phyloP scores from a whole-genome alignment of 2,113 vertebrate species.

The Aplodontia rufa region DNA sequence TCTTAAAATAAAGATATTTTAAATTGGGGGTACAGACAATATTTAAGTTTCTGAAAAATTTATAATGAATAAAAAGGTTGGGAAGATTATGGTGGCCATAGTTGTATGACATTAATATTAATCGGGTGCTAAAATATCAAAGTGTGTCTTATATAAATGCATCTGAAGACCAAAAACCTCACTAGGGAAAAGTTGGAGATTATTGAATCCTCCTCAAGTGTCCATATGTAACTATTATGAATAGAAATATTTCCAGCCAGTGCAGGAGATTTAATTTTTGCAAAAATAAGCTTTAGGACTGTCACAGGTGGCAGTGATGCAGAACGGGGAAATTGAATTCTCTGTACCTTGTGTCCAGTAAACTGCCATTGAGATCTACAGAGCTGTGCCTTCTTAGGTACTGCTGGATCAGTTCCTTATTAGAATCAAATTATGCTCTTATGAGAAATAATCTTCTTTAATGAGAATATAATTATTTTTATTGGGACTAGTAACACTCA shows the following conservation, averaged over 20 bases:
- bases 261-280: slow-evolving; percentile 56
- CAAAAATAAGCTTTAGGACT: slow-evolving; percentile 31
- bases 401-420: slow-evolving; percentile 37
- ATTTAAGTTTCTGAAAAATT: slow-evolving; percentile 61
- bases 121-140: slow-evolving; percentile 43
- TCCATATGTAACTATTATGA: slow-evolving; percentile 1
- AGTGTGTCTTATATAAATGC: slow-evolving; percentile 47
- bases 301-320: slow-evolving; percentile 50
- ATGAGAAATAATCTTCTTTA: slow-evolving; percentile 65
- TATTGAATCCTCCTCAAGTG: background rate
- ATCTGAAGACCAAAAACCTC: slow-evolving; percentile 22
- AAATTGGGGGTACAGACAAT: background rate
- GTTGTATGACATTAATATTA: slow-evolving; percentile 45
- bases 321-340: slow-evolving; percentile 23
- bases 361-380: slow-evolving; percentile 16
- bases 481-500: slow-evolving; percentile 49
- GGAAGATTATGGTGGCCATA: slow-evolving; percentile 35
- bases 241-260: slow-evolving; percentile 41
- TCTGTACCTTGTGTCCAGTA: slow-evolving; percentile 5
- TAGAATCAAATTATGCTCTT: slow-evolving; percentile 62
- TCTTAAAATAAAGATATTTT: too few relatives aligned
- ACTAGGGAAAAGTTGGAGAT: background rate
- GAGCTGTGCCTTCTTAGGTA: background rate
- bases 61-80: slow-evolving; percentile 54
- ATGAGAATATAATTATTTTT: slow-evolving; percentile 72